Percentiles rank a stretch among this genome's conserved stretches.
Evolutionary conservation across 1,140 invertebrate genomes (phyloP).

Genomic region (Platyscapa corneri): DNA sequence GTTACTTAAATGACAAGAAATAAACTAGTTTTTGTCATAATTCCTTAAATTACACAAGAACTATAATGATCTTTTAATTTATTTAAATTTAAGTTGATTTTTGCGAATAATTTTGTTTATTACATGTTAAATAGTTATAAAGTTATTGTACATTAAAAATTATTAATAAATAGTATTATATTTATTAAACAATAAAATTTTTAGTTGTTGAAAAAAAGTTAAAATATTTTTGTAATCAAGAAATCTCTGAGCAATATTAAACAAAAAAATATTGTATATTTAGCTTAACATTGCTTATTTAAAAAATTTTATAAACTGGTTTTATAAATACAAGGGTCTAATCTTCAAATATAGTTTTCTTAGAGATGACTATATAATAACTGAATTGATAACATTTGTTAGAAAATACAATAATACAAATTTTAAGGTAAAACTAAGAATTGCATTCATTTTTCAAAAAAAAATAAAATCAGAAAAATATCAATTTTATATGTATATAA

Average conservation of each 20-base stretch:
- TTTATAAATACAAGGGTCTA: too few relatives aligned
- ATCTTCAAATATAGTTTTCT: too few relatives aligned
- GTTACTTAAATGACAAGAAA: background rate
- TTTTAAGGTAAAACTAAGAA: slow-evolving; percentile 1
- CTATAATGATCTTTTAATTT: background rate
- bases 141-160: background rate
- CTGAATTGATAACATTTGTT: background rate
- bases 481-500: slow-evolving; percentile 8
- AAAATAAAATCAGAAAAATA: background rate
- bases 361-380: background rate
- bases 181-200: background rate
- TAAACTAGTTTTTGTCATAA: slow-evolving; percentile 29
- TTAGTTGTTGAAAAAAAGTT: background rate
- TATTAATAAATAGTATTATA: background rate
- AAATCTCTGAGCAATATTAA: background rate
- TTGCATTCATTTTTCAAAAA: slow-evolving; percentile 2
- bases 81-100: background rate
- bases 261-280: background rate
- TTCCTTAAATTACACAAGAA: slow-evolving; percentile 25
- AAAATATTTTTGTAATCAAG: too few relatives aligned
- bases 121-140: background rate
- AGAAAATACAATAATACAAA: background rate
- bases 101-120: background rate
- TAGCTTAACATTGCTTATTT: background rate
- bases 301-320: too few relatives aligned